Base-by-base conservation (phyloP, 2,797 vertebrate species). In the Florisuga fusca region DNA sequence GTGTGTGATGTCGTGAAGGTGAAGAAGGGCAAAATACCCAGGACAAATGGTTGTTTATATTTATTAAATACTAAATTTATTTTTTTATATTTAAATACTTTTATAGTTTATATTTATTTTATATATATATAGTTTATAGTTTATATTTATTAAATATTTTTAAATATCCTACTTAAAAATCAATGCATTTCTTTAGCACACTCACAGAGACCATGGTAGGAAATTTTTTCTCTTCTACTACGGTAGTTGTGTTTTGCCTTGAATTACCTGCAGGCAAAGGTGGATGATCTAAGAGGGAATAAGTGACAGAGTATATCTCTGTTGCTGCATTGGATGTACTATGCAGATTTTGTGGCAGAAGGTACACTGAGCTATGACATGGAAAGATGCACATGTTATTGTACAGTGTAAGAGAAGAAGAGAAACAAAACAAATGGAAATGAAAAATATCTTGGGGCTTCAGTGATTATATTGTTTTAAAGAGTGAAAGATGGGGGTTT, bases 261-360 rank as follows among this genome's bases (percentile, higher is more conserved):
- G 67, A 88, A 41, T 88, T 76, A 29, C 38, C 45, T 61, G 3
- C 18, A 31, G 55, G 45, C 84, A 71, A 27, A 89, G 21, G 29
- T 63, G 26, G 38, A 34, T 83, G 46, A 46, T 89, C 36, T 76
- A 61, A 75, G 3, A 74, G 21, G 41, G 54, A 54, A 38, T 61
- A 64, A 75, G 22, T 54, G 55, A 27, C 1, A 23, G 36, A 74
- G 43, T 26, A 55, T 25, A 54, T 4, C 23, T 69, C 4, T 10
- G 15, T 31, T 1, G 1, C 43, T 1, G 1, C 16, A 0, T 13
- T 54, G 21, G n/a, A 23, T 43, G 6, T 29, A n/a, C 11, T 43
- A 1, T 46, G 20, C 5, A 9, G 13, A 46, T 85, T 74, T 68
- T 62, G 58, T 77, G 61, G 12, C 45, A 79, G 55, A 82, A 80